phyloP scores from a whole-genome alignment of 1,140 invertebrate species.

The Euura lappo region DNA sequence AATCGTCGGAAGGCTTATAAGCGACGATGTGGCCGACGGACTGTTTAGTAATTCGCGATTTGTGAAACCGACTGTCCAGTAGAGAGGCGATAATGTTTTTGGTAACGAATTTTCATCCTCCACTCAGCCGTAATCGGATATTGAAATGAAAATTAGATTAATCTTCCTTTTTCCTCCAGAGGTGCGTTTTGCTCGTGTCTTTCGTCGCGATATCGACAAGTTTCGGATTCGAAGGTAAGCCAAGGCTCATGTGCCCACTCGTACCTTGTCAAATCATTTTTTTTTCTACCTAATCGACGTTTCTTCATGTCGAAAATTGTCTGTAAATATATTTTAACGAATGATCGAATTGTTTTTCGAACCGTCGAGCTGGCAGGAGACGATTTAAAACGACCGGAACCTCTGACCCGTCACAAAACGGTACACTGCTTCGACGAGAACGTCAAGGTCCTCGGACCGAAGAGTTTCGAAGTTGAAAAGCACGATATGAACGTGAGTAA shows the following conservation, averaged over 20 bases:
- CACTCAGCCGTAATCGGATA: not conserved
- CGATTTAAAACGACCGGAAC: not conserved
- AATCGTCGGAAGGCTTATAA: conserved; percentile 8
- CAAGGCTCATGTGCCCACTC: too few species aligned
- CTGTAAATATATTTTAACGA: not conserved
- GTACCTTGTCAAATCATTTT: too few species aligned
- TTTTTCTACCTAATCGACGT: not conserved
- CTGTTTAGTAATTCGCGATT: conserved; percentile 10
- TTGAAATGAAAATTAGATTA: not conserved
- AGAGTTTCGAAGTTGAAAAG: conserved; percentile 14
- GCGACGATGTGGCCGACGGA: not conserved
- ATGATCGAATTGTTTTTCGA: not conserved
- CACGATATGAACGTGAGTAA: not conserved
- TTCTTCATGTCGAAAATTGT: not conserved
- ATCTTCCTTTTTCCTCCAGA: not conserved
- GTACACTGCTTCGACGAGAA: conserved; percentile 14
- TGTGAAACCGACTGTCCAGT: not conserved
- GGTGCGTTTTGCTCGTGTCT: conserved; percentile 10
- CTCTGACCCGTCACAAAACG: conserved; percentile 8
- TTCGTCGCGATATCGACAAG: not conserved
- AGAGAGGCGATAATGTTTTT: not conserved
- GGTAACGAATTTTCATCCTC: not conserved
- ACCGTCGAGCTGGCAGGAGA: not conserved
- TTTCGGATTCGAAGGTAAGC: conserved; percentile 9
- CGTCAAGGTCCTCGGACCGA: not conserved